Evolutionary conservation across 2,888 invertebrate genomes (phyloP).

Genomic region (Apomyelois bistriatella): DNA sequence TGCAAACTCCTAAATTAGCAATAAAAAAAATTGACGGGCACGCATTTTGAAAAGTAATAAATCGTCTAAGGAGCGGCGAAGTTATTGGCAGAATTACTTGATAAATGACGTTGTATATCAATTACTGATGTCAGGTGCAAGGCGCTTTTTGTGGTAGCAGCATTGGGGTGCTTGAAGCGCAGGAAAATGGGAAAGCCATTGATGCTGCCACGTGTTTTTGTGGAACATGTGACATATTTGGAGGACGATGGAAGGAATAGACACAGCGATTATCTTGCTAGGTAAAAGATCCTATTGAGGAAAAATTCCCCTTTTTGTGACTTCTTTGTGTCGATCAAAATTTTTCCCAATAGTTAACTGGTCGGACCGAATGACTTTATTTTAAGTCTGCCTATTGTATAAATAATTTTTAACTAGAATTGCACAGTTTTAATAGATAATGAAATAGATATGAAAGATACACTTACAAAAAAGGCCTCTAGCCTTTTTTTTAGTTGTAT

Average conservation of each 20-base stretch:
- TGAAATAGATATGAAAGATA: too few species aligned
- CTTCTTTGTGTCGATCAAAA: too few species aligned
- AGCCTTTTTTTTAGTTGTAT: too few species aligned
- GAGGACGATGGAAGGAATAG: not conserved
- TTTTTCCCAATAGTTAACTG: too few species aligned
- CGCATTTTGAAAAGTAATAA: slow-evolving; percentile 13
- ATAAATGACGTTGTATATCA: slow-evolving; percentile 70
- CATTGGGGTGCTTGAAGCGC: slow-evolving; percentile 38
- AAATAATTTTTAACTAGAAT: too few species aligned
- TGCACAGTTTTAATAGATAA: too few species aligned
- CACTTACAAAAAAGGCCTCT: too few species aligned
- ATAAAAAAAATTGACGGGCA: slow-evolving; percentile 7
- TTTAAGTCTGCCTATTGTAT: too few species aligned
- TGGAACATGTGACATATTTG: not conserved
- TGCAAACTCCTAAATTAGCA: slow-evolving; percentile 2
- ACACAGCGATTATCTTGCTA: too few species aligned
- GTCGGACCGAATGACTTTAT: too few species aligned
- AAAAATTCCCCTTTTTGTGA: too few species aligned
- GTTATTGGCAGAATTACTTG: slow-evolving; percentile 51
- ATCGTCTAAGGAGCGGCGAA: slow-evolving; percentile 20
- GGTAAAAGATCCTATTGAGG: not conserved
- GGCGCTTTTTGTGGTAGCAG: slow-evolving; percentile 50
- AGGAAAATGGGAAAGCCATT: slow-evolving; percentile 36
- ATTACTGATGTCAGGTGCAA: slow-evolving; percentile 71
- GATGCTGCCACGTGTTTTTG: slow-evolving; percentile 13